Conservation (phyloP, 1,140 invertebrate species). For the Pomacea maculata region DNA sequence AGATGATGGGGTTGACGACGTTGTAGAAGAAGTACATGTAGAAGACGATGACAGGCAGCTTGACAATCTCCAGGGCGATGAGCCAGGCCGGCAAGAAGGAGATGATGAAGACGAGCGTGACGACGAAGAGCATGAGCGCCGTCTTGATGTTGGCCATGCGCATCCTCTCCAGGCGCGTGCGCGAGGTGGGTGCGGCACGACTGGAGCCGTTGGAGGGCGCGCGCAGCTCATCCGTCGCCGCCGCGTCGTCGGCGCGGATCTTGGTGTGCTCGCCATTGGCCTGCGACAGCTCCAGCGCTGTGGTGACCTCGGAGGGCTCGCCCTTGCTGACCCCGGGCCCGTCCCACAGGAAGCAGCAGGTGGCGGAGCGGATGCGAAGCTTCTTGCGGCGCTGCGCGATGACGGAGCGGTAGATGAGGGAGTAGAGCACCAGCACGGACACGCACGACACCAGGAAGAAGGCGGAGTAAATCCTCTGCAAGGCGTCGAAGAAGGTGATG, state of each 20-base stretch:
- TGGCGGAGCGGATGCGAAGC: conserved; percentile 34
- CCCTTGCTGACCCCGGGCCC: conserved; percentile 25
- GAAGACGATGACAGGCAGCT: conserved; percentile 55
- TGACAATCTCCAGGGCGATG: conserved; percentile 49
- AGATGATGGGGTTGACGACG: conserved; percentile 63
- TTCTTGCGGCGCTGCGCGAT: conserved; percentile 36
- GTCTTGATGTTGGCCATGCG: conserved; percentile 60
- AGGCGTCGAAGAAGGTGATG: conserved; percentile 28
- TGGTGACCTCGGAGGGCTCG: conserved; percentile 33
- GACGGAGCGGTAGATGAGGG: conserved; percentile 42
- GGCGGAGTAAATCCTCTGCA: conserved; percentile 31
- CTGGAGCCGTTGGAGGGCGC: conserved; percentile 22
- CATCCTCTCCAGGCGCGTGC: conserved; percentile 35
- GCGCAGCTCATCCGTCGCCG: neutral
- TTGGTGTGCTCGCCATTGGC: conserved; percentile 33
- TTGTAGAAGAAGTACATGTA: conserved; percentile 64
- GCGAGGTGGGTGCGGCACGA: conserved; percentile 23
- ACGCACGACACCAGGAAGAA: conserved; percentile 39
- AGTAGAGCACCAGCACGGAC: conserved; percentile 38
- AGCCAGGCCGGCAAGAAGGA: conserved; percentile 59
- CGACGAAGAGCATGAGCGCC: conserved; percentile 60
- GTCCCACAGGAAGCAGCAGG: conserved; percentile 36
- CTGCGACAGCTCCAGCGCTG: conserved; percentile 37
- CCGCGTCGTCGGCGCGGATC: conserved; percentile 16
- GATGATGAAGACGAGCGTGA: conserved; percentile 57